Evolutionary conservation across 2,113 vertebrate genomes (phyloP), one percentile per base, ranked within the genome.

Genomic region (Tenrec ecaudatus): DNA sequence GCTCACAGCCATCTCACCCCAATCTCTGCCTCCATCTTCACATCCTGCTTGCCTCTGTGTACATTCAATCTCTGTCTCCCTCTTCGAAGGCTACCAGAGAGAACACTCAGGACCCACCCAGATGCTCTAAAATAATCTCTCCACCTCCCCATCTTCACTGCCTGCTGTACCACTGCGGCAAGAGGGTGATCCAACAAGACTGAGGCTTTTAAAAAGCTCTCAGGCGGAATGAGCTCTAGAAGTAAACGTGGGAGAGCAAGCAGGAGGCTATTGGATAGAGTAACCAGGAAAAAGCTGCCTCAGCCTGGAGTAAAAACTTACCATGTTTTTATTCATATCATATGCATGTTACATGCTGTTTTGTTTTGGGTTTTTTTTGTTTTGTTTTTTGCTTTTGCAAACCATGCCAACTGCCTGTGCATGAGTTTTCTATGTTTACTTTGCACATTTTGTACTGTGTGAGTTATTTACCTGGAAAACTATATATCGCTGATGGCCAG

Each of bases 131-230:
- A 69, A 82, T 64, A 76, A 85, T 69, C 11, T 75, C 78, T n/a
- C 29, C 16, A 58, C 23, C 47, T 80, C 68, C 47, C 47, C 47
- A 53, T 5, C 47, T 53, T 53, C 47, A 5, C 47, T 53, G 47
- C 47, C 47, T 53, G 47, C 47, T 53, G 47, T 53, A 2, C 47
- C 47, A 53, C 47, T 53, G 47, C 9, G 47, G 12, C 3, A 89
- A 81, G 62, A 69, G 12, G 38, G 57, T 15, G 4, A 36, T n/a
- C 58, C 75, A n/a, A 25, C n/a, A 75, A 0, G 25, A 83, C 0
- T 43, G 33, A 69, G 36, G 29, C 64, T 93, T 88, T 88, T 89
- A 84, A 77, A 90, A 71, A 86, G 36, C 31, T 94, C 89, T 95
- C 78, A 38, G 53, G 29, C 53, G 47, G 3, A 78, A 29, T 14